These are phyloP conservation scores for Addax nasomaculatus DNA, from an alignment of 2,113 vertebrate genomes.

Conservation along the genomic window DNA sequence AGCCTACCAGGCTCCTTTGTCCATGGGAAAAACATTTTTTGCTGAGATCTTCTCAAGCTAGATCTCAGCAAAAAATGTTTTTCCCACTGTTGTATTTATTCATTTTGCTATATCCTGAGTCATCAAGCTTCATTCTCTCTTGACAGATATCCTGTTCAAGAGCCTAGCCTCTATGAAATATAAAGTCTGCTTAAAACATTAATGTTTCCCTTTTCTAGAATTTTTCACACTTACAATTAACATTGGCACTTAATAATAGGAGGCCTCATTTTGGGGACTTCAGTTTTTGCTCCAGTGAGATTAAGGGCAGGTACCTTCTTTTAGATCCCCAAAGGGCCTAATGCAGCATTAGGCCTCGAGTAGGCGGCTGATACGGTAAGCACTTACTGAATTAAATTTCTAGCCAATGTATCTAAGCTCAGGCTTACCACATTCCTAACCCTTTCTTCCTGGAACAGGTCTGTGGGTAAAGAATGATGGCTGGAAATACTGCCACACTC, in stretches of 20 bases:
- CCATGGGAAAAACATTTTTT: too few relatives aligned
- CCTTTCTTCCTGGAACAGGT: background rate
- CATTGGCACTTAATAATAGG: background rate
- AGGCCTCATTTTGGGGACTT: background rate
- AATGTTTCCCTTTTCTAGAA: background rate
- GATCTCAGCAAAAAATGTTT: background rate
- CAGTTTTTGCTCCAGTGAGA: background rate
- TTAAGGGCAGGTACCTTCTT: background rate
- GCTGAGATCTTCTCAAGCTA: background rate
- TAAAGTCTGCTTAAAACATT: slow-evolving; percentile 25
- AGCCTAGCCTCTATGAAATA: background rate
- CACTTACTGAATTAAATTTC: slow-evolving; percentile 16
- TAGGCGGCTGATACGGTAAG: background rate
- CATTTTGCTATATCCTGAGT: background rate
- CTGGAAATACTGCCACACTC: background rate
- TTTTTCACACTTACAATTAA: background rate
- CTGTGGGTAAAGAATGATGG: background rate
- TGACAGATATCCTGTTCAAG: background rate
- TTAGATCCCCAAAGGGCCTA: background rate
- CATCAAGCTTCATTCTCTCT: background rate
- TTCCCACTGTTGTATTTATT: background rate
- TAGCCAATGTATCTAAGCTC: background rate
- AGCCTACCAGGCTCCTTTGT: too few relatives aligned
- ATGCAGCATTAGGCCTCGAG: background rate
- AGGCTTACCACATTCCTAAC: background rate